Percentiles rank a stretch among this genome's conserved stretches.
Evolutionary conservation across 2,797 vertebrate species (phyloP).

Genomic region (Emys orbicularis): DNA sequence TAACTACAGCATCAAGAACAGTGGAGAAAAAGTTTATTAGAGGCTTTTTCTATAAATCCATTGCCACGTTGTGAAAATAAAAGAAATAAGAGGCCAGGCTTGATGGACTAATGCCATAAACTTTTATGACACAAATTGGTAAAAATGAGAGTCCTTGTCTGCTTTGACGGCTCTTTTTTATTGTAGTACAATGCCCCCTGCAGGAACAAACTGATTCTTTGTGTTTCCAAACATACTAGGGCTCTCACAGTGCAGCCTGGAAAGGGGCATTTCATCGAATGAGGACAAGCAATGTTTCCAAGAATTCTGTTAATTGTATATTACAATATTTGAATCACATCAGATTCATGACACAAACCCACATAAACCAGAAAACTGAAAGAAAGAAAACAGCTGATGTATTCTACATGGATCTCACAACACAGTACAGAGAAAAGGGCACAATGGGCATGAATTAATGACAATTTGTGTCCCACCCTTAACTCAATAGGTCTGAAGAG

Average conservation of each 20-base stretch:
- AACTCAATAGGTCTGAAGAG: background rate
- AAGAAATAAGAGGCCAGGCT: background rate
- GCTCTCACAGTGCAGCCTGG: background rate
- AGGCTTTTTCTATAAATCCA: background rate
- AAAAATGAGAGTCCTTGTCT: background rate
- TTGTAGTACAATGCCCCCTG: slow-evolving; percentile 77
- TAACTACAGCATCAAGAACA: background rate
- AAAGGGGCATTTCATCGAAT: background rate
- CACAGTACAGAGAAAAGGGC: background rate
- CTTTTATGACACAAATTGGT: accelerated
- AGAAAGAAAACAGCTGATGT: background rate
- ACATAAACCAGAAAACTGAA: background rate
- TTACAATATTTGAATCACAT: background rate
- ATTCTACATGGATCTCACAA: background rate
- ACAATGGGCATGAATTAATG: background rate
- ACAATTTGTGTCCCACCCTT: background rate
- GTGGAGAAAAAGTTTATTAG: background rate
- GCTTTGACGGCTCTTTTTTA: background rate
- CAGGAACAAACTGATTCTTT: slow-evolving; percentile 38
- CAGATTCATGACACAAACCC: background rate
- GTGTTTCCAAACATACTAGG: background rate
- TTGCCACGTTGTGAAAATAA: background rate
- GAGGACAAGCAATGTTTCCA: background rate
- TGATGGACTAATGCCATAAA: background rate
- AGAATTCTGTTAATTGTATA: background rate